Conservation (phyloP, 2,888 invertebrate genomes). For the Aspidiotus destructor region DNA sequence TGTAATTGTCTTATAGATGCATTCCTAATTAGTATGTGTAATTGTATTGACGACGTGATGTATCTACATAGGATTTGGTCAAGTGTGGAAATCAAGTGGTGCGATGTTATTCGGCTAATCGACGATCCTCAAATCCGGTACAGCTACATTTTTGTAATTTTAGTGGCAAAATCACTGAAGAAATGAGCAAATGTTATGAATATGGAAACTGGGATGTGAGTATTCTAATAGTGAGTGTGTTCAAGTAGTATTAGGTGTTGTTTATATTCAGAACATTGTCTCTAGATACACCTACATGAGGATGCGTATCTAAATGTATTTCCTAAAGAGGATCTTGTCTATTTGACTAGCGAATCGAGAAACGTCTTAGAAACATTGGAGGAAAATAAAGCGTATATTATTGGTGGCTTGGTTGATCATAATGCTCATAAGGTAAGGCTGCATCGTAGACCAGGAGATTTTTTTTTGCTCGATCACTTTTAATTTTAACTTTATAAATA, state of each 20-base stretch:
- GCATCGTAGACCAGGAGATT: too few species aligned
- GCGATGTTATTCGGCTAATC: slow-evolving; percentile 81
- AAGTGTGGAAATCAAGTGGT: slow-evolving; percentile 85
- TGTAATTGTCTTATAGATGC: neutral
- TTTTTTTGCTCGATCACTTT: slow-evolving; percentile 5
- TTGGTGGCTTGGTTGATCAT: slow-evolving; percentile 96
- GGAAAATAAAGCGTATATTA: slow-evolving; percentile 73
- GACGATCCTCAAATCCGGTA: slow-evolving; percentile 67
- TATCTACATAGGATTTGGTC: slow-evolving; percentile 56
- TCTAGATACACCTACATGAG: slow-evolving; percentile 59
- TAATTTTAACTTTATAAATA: slow-evolving; percentile 13
- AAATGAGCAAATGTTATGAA: slow-evolving; percentile 72
- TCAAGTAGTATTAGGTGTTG: neutral
- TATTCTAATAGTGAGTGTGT: slow-evolving; percentile 36
- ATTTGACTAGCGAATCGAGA: slow-evolving; percentile 88
- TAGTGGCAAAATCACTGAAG: slow-evolving; percentile 58
- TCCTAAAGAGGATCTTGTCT: slow-evolving; percentile 68
- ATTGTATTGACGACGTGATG: slow-evolving; percentile 29
- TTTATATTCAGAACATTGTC: slow-evolving; percentile 12
- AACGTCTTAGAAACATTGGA: slow-evolving; percentile 67
- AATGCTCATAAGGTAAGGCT: slow-evolving; percentile 74
- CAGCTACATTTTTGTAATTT: slow-evolving; percentile 77
- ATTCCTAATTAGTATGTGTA: neutral
- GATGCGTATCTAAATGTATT: slow-evolving; percentile 61
- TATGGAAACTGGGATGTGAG: slow-evolving; percentile 87